Conservation (phyloP, 2,797 vertebrate species). For the Dallia pectoralis region DNA sequence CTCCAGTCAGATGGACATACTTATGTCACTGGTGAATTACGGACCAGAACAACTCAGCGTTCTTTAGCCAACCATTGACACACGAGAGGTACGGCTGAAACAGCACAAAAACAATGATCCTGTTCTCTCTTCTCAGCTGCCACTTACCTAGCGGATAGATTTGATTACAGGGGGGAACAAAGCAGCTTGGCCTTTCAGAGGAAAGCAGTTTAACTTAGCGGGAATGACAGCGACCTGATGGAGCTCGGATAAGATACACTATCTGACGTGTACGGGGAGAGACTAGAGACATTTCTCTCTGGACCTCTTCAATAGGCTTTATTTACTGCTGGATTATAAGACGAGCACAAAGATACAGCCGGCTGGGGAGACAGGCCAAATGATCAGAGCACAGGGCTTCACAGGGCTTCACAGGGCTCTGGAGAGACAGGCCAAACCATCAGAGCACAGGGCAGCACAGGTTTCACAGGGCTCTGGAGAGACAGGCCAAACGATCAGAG, state of each 20-base stretch:
- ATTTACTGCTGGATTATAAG: slow-evolving; percentile 59
- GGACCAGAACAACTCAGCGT: slow-evolving; percentile 48
- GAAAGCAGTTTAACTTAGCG: slow-evolving; percentile 68
- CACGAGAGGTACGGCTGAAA: slow-evolving; percentile 43
- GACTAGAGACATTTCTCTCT: slow-evolving; percentile 47
- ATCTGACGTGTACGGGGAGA: slow-evolving; percentile 46
- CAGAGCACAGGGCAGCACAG: too few species aligned
- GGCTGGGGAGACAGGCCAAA: slow-evolving; percentile 39
- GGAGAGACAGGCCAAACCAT: slow-evolving; percentile 49
- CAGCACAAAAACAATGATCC: slow-evolving; percentile 60
- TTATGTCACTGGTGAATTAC: slow-evolving; percentile 47
- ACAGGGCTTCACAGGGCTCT: slow-evolving; percentile 42
- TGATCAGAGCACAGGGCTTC: too few species aligned
- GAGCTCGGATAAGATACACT: slow-evolving; percentile 49
- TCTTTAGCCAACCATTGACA: slow-evolving; percentile 43
- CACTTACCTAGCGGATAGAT: slow-evolving; percentile 60
- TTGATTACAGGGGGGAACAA: slow-evolving; percentile 71
- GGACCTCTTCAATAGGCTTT: slow-evolving; percentile 54
- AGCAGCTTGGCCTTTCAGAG: slow-evolving; percentile 67
- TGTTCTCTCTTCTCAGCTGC: slow-evolving; percentile 56
- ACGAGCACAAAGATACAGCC: slow-evolving; percentile 38
- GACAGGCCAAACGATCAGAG: slow-evolving; percentile 44
- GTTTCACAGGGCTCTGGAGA: slow-evolving; percentile 34
- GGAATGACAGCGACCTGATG: slow-evolving; percentile 60
- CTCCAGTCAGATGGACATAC: slow-evolving; percentile 32